Evolutionary conservation across 2,113 vertebrate species (phyloP).

Genomic region (Zootoca vivipara): DNA sequence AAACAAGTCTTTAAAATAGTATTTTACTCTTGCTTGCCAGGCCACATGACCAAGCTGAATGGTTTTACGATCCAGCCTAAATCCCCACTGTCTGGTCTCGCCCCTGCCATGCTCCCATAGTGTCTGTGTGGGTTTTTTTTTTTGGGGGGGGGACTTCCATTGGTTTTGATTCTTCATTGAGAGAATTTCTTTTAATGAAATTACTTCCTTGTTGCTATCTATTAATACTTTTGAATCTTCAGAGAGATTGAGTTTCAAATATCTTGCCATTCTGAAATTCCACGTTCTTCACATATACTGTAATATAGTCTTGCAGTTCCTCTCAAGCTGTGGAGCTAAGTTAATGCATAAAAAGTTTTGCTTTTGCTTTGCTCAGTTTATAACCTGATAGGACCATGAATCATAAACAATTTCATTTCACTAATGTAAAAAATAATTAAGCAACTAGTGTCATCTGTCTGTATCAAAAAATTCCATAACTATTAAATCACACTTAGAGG

Average conservation of each 20-base stretch:
- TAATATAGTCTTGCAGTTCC: background rate
- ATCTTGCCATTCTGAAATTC: background rate
- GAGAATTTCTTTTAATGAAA: background rate
- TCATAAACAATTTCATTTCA: background rate
- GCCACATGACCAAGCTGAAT: too few relatives aligned
- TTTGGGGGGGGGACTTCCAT: too few relatives aligned
- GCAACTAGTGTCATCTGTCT: background rate
- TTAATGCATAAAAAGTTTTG: background rate
- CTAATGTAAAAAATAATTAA: background rate
- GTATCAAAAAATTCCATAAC: background rate
- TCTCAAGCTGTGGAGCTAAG: background rate
- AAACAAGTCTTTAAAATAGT: too few relatives aligned
- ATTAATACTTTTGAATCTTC: background rate
- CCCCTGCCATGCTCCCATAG: too few relatives aligned
- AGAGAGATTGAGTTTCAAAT: background rate
- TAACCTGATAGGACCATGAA: too few relatives aligned
- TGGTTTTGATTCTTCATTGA: background rate
- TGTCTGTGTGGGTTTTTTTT: too few relatives aligned
- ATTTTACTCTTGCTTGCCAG: too few relatives aligned
- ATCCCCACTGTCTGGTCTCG: too few relatives aligned
- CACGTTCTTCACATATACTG: background rate
- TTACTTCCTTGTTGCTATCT: background rate
- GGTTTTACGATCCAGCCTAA: too few relatives aligned
- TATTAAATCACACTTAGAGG: background rate
- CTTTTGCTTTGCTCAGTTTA: background rate